A percentile compares a stretch with the other conserved stretches of the same genome.
Conservation (phyloP, 2,113 vertebrate species). For the Corythornis cristatus region DNA sequence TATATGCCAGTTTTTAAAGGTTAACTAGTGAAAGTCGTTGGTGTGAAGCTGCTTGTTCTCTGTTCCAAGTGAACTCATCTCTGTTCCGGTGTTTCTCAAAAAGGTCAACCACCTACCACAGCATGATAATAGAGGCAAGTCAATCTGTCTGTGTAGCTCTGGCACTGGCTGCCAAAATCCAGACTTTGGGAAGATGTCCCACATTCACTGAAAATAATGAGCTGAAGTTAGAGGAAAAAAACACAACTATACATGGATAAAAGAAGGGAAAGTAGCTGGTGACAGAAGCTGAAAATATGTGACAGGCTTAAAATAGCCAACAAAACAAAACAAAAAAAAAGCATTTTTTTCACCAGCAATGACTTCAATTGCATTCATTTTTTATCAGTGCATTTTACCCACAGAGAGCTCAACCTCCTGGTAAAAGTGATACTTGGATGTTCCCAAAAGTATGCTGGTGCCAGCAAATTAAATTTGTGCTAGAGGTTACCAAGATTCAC, state of each 20-base stretch:
- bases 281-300: neutral
- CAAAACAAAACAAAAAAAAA: neutral
- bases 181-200: neutral
- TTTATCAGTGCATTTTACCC: neutral
- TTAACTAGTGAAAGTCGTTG: neutral
- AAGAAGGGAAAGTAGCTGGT: neutral
- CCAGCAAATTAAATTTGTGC: neutral
- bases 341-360: neutral
- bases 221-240: neutral
- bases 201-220: neutral
- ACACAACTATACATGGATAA: fast-evolving
- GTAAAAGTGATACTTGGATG: neutral
- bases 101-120: neutral
- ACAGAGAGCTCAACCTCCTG: neutral
- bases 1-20: neutral
- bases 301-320: neutral
- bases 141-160: neutral
- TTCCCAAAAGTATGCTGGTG: neutral
- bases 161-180: neutral
- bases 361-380: neutral
- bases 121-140: neutral
- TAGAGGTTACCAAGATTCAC: neutral
- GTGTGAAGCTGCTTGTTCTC: neutral
- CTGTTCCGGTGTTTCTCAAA: neutral
- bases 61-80: neutral